Evolutionary conservation across 1,140 invertebrate genomes (phyloP).

Genomic region (Pogonomyrmex californicus): DNA sequence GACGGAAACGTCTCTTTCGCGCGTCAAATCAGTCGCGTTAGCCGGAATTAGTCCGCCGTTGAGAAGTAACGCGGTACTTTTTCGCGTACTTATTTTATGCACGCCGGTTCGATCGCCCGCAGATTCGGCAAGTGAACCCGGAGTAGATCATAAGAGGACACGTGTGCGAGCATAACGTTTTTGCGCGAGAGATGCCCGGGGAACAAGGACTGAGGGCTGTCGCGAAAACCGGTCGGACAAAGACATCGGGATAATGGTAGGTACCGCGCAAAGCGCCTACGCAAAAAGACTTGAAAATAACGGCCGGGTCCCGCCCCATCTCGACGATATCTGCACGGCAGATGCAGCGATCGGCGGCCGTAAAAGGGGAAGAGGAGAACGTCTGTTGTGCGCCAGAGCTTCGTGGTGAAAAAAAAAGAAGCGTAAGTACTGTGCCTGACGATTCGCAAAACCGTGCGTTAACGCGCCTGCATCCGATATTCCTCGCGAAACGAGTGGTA

Average conservation of each 20-base stretch:
- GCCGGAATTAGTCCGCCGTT: neutral
- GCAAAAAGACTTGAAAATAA: slow-evolving; percentile 61
- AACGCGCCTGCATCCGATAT: slow-evolving; percentile 30
- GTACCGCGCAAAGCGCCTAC: slow-evolving; percentile 57
- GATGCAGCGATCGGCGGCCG: slow-evolving; percentile 52
- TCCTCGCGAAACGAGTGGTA: neutral
- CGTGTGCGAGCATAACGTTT: slow-evolving; percentile 50
- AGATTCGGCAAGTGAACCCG: slow-evolving; percentile 27
- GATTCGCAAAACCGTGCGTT: slow-evolving; percentile 57
- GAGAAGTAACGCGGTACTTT: neutral
- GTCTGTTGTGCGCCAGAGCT: slow-evolving; percentile 34
- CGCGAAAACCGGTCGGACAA: slow-evolving; percentile 54
- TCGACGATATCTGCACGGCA: slow-evolving; percentile 60
- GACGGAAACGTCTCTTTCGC: neutral
- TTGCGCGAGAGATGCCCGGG: slow-evolving; percentile 6
- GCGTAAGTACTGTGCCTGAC: slow-evolving; percentile 19
- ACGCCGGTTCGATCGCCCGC: neutral
- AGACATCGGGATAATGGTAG: slow-evolving; percentile 60
- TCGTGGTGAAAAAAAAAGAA: slow-evolving; percentile 43
- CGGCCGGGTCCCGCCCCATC: slow-evolving; percentile 47
- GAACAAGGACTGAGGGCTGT: slow-evolving; percentile 29
- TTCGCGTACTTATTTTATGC: neutral
- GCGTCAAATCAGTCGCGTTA: neutral
- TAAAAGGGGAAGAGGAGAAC: slow-evolving; percentile 54
- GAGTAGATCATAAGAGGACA: slow-evolving; percentile 42